Evolutionary conservation across 2,113 vertebrate species (phyloP).

Genomic region (Siniperca knerii): DNA sequence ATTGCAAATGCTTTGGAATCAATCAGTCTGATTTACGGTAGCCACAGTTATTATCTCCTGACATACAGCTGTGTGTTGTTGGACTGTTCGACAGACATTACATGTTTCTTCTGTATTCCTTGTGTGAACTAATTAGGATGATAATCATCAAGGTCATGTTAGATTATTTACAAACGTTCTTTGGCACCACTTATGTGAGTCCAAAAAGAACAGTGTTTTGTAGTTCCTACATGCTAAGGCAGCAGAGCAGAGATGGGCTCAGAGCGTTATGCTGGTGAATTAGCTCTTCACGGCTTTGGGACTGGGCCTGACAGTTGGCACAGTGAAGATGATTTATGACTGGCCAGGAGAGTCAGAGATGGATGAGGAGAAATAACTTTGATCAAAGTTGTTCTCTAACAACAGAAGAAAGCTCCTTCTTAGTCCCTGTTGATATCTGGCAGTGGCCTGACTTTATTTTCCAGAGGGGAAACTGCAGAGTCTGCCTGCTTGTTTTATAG

Average conservation of each 20-base stretch:
- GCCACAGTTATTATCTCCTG: background rate
- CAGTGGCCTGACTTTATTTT: slow-evolving; percentile 62
- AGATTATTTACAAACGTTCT: slow-evolving; percentile 42
- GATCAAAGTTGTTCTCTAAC: slow-evolving; percentile 82
- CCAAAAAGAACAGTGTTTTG: slow-evolving; percentile 9
- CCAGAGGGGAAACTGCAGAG: slow-evolving; percentile 34
- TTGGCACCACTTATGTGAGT: background rate
- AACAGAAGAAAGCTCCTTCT: slow-evolving; percentile 68
- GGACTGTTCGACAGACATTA: background rate
- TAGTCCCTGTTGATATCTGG: slow-evolving; percentile 65
- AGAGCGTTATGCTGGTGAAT: slow-evolving; percentile 66
- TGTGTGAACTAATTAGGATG: slow-evolving; percentile 35
- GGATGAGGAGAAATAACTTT: slow-evolving; percentile 83
- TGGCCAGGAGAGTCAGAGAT: slow-evolving; percentile 80
- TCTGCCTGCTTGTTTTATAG: slow-evolving; percentile 32
- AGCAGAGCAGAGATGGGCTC: slow-evolving; percentile 62
- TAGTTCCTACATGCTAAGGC: slow-evolving; percentile 38
- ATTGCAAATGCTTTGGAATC: slow-evolving; percentile 22
- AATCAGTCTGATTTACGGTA: slow-evolving; percentile 14
- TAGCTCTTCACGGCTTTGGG: slow-evolving; percentile 76
- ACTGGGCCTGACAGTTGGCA: slow-evolving; percentile 78
- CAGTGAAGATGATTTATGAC: slow-evolving; percentile 83
- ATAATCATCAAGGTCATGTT: slow-evolving; percentile 18
- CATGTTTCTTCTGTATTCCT: background rate
- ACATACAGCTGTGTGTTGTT: background rate